Evolutionary conservation across 2,113 vertebrate genomes (phyloP), one percentile per base, ranked within the genome.

Genomic region (Tenrec ecaudatus): DNA sequence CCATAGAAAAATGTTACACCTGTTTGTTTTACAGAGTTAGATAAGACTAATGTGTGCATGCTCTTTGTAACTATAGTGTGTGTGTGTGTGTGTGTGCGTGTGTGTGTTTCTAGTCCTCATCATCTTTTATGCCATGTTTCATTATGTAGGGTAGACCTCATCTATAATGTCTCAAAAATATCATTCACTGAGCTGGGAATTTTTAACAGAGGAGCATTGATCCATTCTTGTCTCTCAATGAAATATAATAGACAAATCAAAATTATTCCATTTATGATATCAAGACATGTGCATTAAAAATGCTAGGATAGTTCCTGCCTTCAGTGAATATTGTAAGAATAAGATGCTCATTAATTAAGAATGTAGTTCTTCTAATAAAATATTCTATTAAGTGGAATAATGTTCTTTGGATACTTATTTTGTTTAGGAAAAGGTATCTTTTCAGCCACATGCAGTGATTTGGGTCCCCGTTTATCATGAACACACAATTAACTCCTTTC

Each of bases 11-110:
- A 97, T 89, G 92, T 75, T 88, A 79, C 14, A 90, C 66, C 90
- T 95, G 86, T 89, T 71, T 96, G 96, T 95, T 98, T 97, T 97
- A 89, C 77, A 81, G 60, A 80, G 75, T 94, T 92, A 85, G 78
- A 69, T 14, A 82, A 47, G 86, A 53, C 68, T 80, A 90, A 82
- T 77, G 8, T 82, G 14, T 7, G 69, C 27, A 60, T 47, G 88
- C 88, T 71, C 93, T 79, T 92, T 60, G 31, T 40, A 85, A 76
- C 47, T 53, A 53, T 12, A 53, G 6, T 53, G 40, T 40, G 7
- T 53, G 62, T 82, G 40, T 78, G 86, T 33, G 73, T 82, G 64
- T n/a, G 40, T 53, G 62, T n/a, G 40, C 11, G 62, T 82, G 40
- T 78, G 86, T 33, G 73, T 82, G 64, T n/a, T 38, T 90, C 23